Evolutionary conservation across 2,113 vertebrate species (phyloP).

Genomic region (Vulpes ferrilata): DNA sequence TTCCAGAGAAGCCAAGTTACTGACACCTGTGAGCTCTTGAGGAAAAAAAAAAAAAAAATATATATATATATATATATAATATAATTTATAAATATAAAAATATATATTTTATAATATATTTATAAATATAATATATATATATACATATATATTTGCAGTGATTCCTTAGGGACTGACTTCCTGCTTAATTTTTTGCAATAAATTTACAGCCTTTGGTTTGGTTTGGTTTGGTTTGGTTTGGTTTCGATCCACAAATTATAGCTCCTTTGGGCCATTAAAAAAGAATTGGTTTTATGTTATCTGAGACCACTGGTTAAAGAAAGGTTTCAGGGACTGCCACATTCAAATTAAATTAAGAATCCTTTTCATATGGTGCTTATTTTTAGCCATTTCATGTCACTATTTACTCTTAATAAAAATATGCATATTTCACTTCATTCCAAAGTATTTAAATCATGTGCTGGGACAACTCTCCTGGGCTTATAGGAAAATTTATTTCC

Average conservation of each 20-base stretch:
- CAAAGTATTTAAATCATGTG: constrained; percentile 37
- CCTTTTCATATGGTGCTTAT: not conserved
- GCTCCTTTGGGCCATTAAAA: not conserved
- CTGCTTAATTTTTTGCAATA: not conserved
- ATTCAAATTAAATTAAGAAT: constrained; percentile 11
- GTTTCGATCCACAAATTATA: constrained; percentile 32
- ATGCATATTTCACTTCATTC: not conserved
- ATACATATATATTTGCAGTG: not conserved
- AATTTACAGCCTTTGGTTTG: not conserved
- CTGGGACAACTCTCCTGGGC: not conserved
- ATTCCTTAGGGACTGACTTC: not conserved
- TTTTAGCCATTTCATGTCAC: not conserved
- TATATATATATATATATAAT: not conserved
- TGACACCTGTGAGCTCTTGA: not conserved
- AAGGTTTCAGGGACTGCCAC: not conserved
- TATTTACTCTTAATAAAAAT: constrained; percentile 13
- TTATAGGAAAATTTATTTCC: not conserved
- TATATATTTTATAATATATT: no score
- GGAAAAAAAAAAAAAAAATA: not conserved
- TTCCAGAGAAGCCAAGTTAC: not conserved
- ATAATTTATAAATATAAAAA: no score
- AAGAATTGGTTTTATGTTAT: not conserved
- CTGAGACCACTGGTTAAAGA: not conserved
- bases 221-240: not conserved
- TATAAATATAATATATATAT: no score